A percentile compares a stretch with the other conserved stretches of the same genome.
Evolutionary conservation across 92 coral and sea anemone genomes (phyloP).

Genomic region (Porites evermanni): DNA sequence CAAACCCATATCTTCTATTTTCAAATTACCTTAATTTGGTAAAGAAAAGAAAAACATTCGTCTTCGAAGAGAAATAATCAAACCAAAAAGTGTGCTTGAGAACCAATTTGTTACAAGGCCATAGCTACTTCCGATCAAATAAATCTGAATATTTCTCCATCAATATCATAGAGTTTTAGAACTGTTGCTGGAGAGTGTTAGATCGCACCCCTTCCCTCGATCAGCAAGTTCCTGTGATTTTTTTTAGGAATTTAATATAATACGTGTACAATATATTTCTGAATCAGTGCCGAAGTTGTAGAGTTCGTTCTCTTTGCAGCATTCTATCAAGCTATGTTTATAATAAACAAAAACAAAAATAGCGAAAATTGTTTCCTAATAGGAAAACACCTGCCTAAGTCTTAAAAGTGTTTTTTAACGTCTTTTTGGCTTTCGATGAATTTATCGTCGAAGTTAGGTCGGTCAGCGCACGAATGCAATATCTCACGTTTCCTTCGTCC

Average conservation of each 20-base stretch:
- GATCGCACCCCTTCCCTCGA: not conserved
- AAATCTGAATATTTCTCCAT: constrained; percentile 53
- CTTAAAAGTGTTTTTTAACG: constrained; percentile 39
- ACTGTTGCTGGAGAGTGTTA: constrained; percentile 11
- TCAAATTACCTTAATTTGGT: constrained; percentile 1
- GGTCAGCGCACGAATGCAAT: not conserved
- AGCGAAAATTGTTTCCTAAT: constrained; percentile 28
- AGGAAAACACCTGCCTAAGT: constrained; percentile 25
- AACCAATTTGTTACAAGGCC: constrained; percentile 48
- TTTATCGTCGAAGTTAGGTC: not conserved
- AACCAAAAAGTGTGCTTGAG: constrained; percentile 30
- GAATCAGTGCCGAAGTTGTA: not conserved
- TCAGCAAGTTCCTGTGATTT: constrained; percentile 8
- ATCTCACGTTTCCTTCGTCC: too few relatives aligned
- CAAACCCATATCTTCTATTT: not conserved
- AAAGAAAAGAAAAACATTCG: not conserved
- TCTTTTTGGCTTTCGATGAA: constrained; percentile 19
- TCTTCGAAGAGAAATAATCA: not conserved
- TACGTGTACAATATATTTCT: too few relatives aligned
- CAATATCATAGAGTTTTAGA: constrained; percentile 17
- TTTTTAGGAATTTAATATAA: constrained; percentile 1
- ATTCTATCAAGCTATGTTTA: constrained; percentile 22
- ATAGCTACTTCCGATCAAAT: constrained; percentile 54
- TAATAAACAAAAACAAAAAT: constrained; percentile 48
- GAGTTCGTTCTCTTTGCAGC: constrained; percentile 1